Evolutionary conservation across 2,888 invertebrate genomes (phyloP).

Genomic region (Apantesis nais): DNA sequence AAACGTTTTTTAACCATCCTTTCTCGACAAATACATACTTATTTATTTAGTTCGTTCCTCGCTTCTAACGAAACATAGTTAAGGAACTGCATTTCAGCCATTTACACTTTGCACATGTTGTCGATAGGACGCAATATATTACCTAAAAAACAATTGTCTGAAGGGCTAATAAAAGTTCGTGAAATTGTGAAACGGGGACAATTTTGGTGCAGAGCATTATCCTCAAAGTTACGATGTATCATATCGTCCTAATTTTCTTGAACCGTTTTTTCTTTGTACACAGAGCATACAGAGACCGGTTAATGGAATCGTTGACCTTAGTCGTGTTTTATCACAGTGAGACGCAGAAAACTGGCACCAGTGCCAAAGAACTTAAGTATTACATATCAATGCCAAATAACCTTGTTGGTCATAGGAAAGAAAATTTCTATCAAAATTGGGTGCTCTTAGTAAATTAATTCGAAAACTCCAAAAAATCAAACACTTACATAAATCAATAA

Average conservation of each 20-base stretch:
- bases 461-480: too few species aligned
- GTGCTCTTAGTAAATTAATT: not conserved
- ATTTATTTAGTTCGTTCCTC: not conserved
- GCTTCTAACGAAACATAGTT: not conserved
- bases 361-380: not conserved
- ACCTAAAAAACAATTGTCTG: not conserved
- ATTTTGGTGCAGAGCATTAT: not conserved
- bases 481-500: too few species aligned
- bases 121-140: not conserved
- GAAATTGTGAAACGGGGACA: not conserved
- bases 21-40: not conserved
- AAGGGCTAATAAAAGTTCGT: not conserved
- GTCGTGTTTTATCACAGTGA: not conserved
- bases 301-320: conserved; percentile 1
- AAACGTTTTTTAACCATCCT: not conserved
- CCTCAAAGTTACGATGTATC: not conserved
- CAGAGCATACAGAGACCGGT: not conserved
- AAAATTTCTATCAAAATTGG: not conserved
- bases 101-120: not conserved
- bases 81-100: not conserved
- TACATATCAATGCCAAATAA: not conserved
- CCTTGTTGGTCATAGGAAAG: not conserved
- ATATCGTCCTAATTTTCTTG: not conserved
- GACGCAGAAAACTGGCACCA: conserved; percentile 1
- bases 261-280: not conserved